Evolutionary conservation across 92 coral and sea anemone genomes (phyloP).

Genomic region (Anthopleura xanthogrammica): DNA sequence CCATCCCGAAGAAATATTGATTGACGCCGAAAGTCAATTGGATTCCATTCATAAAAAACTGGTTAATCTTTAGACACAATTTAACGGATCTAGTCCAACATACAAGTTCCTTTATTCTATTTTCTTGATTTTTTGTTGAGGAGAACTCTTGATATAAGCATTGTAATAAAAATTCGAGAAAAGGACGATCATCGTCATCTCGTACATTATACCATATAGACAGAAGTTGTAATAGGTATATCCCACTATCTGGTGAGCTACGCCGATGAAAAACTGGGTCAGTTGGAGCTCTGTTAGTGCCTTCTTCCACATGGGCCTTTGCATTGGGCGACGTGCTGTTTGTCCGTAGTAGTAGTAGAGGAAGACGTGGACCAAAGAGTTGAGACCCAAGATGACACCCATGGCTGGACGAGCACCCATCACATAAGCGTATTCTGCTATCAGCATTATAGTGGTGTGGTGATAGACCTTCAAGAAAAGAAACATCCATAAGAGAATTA

Average conservation of each 20-base stretch:
- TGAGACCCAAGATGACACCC: constrained; percentile 65
- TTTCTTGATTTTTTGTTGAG: constrained; percentile 14
- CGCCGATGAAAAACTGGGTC: constrained; percentile 73
- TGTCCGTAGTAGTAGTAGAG: constrained; percentile 87
- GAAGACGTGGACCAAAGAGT: constrained; percentile 85
- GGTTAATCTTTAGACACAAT: not conserved
- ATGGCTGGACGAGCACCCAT: constrained; percentile 72
- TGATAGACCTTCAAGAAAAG: constrained; percentile 74
- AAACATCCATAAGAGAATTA: too few species aligned
- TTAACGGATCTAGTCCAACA: not conserved
- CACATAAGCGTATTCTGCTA: constrained; percentile 67
- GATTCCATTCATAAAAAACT: not conserved
- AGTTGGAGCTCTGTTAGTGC: constrained; percentile 79
- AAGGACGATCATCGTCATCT: constrained; percentile 64
- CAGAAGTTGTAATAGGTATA: constrained; percentile 80
- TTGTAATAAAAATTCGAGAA: constrained; percentile 84
- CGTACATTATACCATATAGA: constrained; percentile 68
- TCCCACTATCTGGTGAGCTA: constrained; percentile 64
- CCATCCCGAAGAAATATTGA: too few species aligned
- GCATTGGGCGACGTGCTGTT: constrained; percentile 68
- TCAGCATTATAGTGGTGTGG: constrained; percentile 67
- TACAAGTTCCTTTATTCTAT: constrained; percentile 2
- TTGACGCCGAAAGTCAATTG: not conserved
- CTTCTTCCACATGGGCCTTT: constrained; percentile 86
- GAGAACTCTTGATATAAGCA: constrained; percentile 54